Evolutionary conservation across 2,888 invertebrate species (phyloP).

Genomic region (Agrilus cyanescens): DNA sequence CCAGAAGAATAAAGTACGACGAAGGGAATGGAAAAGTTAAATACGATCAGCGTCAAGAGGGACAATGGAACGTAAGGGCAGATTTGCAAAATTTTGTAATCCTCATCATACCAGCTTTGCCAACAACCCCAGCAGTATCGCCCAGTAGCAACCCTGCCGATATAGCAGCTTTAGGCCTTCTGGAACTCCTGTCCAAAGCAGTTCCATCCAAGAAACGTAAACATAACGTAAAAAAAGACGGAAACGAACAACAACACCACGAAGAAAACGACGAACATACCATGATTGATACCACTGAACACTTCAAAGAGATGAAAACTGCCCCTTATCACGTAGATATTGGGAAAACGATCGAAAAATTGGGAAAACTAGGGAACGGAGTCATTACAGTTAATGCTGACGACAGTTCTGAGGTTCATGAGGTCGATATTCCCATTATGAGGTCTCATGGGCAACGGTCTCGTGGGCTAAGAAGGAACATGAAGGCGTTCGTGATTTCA

Average conservation of each 20-base stretch:
- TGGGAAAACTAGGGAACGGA: conserved; percentile 24
- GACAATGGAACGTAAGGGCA: conserved; percentile 58
- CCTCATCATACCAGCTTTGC: conserved; percentile 42
- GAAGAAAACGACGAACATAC: conserved; percentile 20
- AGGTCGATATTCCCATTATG: not conserved
- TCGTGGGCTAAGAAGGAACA: conserved; percentile 3
- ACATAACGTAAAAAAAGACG: conserved; percentile 10
- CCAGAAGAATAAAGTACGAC: conserved; percentile 37
- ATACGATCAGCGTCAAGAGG: conserved; percentile 66
- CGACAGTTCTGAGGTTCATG: not conserved
- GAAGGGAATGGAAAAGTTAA: conserved; percentile 5
- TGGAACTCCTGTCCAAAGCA: conserved; percentile 28
- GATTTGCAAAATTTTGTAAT: conserved; percentile 65
- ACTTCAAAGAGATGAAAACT: conserved; percentile 55
- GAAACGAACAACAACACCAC: conserved; percentile 27
- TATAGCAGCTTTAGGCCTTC: conserved; percentile 13
- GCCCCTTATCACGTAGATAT: conserved; percentile 58
- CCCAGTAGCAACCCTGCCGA: conserved; percentile 11
- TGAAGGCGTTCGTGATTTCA: conserved; percentile 24
- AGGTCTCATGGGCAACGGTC: not conserved
- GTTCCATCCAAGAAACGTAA: conserved; percentile 16
- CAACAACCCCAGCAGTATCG: conserved; percentile 10
- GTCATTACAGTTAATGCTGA: not conserved
- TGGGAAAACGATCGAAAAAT: conserved; percentile 22
- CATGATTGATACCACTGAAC: conserved; percentile 29